Evolutionary conservation across 2,113 vertebrate species (phyloP), one percentile per base, ranked within the genome.

Genomic region (Paramormyrops kingsleyae): DNA sequence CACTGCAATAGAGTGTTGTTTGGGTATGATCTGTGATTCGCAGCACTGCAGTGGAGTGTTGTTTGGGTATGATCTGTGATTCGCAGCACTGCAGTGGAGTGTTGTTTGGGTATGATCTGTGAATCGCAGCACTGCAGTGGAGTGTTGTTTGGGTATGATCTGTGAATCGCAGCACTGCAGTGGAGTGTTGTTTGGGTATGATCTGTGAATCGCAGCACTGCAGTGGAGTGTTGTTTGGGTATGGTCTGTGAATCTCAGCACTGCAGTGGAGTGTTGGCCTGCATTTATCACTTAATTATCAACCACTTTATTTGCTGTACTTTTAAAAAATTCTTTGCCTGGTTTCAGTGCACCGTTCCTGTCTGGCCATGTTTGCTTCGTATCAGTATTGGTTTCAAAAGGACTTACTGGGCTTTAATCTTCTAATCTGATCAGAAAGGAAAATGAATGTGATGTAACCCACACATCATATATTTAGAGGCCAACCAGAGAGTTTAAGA

Each of bases 321-420:
- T 94, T 94, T 90, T 93, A 2, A 0, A 0, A 4, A 21, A 89
- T 90, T 88, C 44, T 94, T 94, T 95, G 90, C 94, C 92, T 93
- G 62, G 91, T 94, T 92, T 92, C 92, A 92, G 95, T 93, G 92
- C 90, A 90, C 88, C 52, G 56, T 90, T 92, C 93, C 93, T 90
- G 92, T 92, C 92, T 92, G 92, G 70, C 90, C 17, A 2, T 93
- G 94, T 93, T 90, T 93, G 91, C 91, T 83, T 89, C 87, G 92
- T 89, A 94, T 95, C 93, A 94, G 95, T 94, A 90, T 93, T 89
- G 93, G 94, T 89, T 92, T 94, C 90, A 87, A 91, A 94, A 91
- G 88, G 94, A 92, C 90, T 92, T 93, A 89, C 31, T 84, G 88
- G 88, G 88, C 88, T 94, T 95, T 93, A 94, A 93, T 94, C 91